A percentile compares a stretch with the other conserved stretches of the same genome.
These are phyloP conservation scores for Oryzias dopingdopingensis DNA, from an alignment of 2,797 vertebrate genomes.

Conservation along the genomic window DNA sequence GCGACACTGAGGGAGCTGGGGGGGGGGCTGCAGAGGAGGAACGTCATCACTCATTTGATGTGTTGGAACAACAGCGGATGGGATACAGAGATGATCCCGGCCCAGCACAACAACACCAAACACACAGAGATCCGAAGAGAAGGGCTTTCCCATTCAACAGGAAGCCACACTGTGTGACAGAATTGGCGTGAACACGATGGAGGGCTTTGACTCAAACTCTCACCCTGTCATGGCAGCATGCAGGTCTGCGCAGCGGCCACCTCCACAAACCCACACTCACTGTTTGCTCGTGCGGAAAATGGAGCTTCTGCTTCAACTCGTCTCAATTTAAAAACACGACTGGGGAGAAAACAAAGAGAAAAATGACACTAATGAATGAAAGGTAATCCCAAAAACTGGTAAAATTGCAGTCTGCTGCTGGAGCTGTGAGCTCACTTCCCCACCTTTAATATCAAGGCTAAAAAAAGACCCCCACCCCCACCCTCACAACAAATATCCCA, in stretches of 20 bases:
- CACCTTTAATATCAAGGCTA: slow-evolving; percentile 44
- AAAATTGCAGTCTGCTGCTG: slow-evolving; percentile 38
- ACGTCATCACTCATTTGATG: slow-evolving; percentile 15
- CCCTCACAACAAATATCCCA: slow-evolving; percentile 29
- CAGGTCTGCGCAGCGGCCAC: no score
- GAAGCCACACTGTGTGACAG: no score
- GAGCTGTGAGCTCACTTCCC: slow-evolving; percentile 50
- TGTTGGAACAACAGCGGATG: slow-evolving; percentile 29
- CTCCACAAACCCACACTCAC: no score
- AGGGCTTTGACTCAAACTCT: no score
- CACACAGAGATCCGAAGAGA: slow-evolving; percentile 2
- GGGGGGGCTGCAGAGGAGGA: slow-evolving; percentile 10
- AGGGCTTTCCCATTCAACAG: background rate
- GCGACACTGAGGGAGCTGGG: slow-evolving; percentile 6
- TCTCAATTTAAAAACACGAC: no score
- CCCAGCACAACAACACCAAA: slow-evolving; percentile 9
- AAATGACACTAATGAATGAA: no score
- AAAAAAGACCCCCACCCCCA: slow-evolving; percentile 3
- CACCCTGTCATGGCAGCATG: no score
- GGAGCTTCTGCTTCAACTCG: no score
- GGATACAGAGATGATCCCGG: slow-evolving; percentile 41
- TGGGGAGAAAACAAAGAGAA: no score
- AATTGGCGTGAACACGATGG: no score
- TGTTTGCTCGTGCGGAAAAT: no score
- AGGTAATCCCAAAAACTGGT: slow-evolving; percentile 1